Evolutionary conservation across 2,888 invertebrate genomes (phyloP).

Genomic region (Luperina nickerlii): DNA sequence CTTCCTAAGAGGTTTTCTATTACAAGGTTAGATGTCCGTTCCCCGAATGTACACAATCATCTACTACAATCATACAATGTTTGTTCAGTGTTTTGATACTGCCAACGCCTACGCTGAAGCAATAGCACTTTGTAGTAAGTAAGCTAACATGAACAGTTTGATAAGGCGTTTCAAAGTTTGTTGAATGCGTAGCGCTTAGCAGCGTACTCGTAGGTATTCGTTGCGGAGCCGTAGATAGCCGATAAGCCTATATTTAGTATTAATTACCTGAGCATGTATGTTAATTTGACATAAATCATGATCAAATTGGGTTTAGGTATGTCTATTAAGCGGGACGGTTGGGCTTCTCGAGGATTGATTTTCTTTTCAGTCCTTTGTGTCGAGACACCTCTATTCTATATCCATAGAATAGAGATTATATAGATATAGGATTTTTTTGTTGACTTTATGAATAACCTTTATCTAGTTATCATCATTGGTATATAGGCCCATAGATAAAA

Average conservation of each 20-base stretch:
- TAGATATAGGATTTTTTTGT: no score
- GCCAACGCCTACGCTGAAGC: slow-evolving; percentile 28
- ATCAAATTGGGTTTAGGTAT: background rate
- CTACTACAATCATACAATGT: background rate
- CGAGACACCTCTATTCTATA: no score
- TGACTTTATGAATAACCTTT: background rate
- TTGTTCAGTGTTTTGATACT: slow-evolving; percentile 12
- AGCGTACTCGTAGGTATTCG: background rate
- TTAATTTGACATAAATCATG: background rate
- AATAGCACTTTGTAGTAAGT: slow-evolving; percentile 35
- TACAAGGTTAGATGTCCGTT: background rate
- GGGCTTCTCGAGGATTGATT: background rate
- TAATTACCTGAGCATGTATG: background rate
- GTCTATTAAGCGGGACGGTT: background rate
- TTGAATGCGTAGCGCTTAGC: no score
- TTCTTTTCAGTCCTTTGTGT: background rate
- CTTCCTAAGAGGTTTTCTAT: background rate
- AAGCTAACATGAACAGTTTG: background rate
- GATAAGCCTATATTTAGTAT: background rate
- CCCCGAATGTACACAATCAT: background rate
- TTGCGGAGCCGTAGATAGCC: background rate
- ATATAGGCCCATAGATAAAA: no score
- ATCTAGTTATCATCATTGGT: background rate
- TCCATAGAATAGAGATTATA: background rate
- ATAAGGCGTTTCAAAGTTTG: slow-evolving; percentile 24